Conservation (phyloP, 1,140 invertebrate genomes). For the Augochlora pura region DNA sequence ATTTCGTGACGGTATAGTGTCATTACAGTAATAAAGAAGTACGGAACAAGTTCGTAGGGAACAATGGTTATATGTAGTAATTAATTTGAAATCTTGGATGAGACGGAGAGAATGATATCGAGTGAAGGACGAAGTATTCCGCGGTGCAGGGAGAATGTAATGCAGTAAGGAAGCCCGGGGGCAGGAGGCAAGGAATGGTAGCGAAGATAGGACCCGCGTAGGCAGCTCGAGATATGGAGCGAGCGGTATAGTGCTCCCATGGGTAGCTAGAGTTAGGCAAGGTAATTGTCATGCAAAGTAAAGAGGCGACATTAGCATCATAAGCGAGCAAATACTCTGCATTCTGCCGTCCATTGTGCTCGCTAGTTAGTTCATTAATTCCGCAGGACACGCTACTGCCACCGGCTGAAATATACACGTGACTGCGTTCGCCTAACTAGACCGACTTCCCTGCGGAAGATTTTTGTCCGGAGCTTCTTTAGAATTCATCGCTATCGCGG, state of each 20-base stretch:
- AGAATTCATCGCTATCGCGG: no score
- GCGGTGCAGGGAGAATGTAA: conserved; percentile 1
- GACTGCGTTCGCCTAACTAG: not conserved
- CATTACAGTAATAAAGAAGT: no score
- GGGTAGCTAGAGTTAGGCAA: conserved; percentile 51
- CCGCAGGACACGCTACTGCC: conserved; percentile 52
- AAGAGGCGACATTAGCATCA: conserved; percentile 76
- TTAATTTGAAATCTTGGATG: not conserved
- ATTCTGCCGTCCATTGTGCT: conserved; percentile 66
- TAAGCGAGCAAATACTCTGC: conserved; percentile 74
- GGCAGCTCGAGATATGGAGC: conserved; percentile 48
- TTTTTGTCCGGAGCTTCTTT: not conserved
- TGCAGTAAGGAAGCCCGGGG: conserved; percentile 9
- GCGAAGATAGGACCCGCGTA: conserved; percentile 25
- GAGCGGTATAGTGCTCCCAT: conserved; percentile 41
- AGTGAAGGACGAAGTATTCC: not conserved
- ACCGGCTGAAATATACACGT: conserved; percentile 34
- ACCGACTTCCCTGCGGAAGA: not conserved
- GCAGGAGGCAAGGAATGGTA: conserved; percentile 16
- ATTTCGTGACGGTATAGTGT: no score
- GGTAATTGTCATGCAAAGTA: conserved; percentile 77
- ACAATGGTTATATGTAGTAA: not conserved
- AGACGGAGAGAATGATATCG: not conserved
- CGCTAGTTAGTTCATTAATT: conserved; percentile 78
- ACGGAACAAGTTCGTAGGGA: no score